Conservation (phyloP, 1,140 invertebrate genomes). For the Diachasma alloeum region DNA sequence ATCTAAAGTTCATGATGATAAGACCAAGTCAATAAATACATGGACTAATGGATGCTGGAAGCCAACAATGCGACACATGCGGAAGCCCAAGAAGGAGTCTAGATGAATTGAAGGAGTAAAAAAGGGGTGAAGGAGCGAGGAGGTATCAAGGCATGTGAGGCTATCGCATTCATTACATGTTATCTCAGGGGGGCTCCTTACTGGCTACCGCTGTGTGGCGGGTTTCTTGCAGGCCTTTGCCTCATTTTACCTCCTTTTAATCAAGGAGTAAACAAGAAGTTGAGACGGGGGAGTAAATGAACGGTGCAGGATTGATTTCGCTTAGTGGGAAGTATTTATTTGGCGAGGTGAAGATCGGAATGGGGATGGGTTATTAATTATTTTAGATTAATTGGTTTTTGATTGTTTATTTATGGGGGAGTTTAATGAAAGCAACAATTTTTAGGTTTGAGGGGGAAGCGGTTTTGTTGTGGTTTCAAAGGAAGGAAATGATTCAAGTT, state of each 20-base stretch:
- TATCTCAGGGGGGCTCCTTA: slow-evolving; percentile 46
- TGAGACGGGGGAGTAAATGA: not conserved
- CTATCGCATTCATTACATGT: slow-evolving; percentile 56
- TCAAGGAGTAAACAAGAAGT: not conserved
- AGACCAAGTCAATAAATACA: slow-evolving; percentile 46
- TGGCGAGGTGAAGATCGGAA: not conserved
- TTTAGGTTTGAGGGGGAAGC: too few species aligned
- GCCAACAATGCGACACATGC: slow-evolving; percentile 48
- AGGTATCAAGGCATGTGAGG: slow-evolving; percentile 30
- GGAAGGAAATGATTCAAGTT: too few species aligned
- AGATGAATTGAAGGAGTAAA: slow-evolving; percentile 14
- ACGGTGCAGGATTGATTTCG: not conserved
- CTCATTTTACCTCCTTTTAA: slow-evolving; percentile 32
- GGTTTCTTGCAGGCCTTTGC: not conserved
- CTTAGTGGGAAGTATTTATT: not conserved
- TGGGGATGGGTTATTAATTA: not conserved
- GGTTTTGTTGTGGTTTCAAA: too few species aligned
- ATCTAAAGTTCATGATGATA: slow-evolving; percentile 37
- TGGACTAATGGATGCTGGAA: slow-evolving; percentile 52
- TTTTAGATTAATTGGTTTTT: not conserved
- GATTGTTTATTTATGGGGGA: too few species aligned
- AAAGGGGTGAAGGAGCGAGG: not conserved
- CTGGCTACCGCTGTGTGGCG: slow-evolving; percentile 43
- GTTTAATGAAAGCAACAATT: too few species aligned
- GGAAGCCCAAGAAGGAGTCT: slow-evolving; percentile 1